Percentiles rank a stretch among this genome's conserved stretches.
Evolutionary conservation across 2,797 vertebrate species (phyloP).

Genomic region (Myotis findleyi): DNA sequence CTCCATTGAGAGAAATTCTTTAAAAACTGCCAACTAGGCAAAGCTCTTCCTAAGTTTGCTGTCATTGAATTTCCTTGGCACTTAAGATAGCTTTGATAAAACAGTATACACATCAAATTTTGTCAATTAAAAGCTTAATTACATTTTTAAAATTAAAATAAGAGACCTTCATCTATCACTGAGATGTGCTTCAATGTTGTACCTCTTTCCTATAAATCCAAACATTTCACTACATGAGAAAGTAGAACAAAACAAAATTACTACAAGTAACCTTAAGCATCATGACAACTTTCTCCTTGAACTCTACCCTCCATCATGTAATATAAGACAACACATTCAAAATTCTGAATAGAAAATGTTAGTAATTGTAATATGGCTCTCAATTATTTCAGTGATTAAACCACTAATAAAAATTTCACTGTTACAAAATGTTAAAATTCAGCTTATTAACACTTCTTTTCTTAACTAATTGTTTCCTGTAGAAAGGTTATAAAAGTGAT

Average conservation of each 20-base stretch:
- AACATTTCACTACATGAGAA: not conserved
- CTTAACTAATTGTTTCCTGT: not conserved
- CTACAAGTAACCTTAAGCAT: not conserved
- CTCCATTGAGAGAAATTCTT: not conserved
- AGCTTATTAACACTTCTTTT: conserved; percentile 16
- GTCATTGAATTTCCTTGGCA: conserved; percentile 15
- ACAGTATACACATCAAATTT: not conserved
- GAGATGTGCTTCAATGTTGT: not conserved
- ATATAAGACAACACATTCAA: conserved; percentile 28
- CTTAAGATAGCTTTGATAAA: not conserved
- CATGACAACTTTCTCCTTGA: not conserved
- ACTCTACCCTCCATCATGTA: not conserved
- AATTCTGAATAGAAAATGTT: conserved; percentile 19
- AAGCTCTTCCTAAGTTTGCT: conserved; percentile 11
- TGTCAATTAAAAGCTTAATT: not conserved
- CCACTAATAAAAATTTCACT: not conserved
- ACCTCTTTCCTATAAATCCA: conserved; percentile 32
- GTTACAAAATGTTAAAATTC: conserved; percentile 33
- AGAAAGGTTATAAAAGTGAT: not conserved
- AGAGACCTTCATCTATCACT: not conserved
- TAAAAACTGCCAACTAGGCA: not conserved
- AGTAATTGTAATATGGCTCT: not conserved
- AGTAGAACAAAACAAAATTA: conserved; percentile 37
- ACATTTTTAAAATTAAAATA: not conserved
- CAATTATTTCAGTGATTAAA: conserved; percentile 37